Evolutionary conservation across 2,888 invertebrate genomes (phyloP).

Genomic region (Drosophila atroscutellata): DNA sequence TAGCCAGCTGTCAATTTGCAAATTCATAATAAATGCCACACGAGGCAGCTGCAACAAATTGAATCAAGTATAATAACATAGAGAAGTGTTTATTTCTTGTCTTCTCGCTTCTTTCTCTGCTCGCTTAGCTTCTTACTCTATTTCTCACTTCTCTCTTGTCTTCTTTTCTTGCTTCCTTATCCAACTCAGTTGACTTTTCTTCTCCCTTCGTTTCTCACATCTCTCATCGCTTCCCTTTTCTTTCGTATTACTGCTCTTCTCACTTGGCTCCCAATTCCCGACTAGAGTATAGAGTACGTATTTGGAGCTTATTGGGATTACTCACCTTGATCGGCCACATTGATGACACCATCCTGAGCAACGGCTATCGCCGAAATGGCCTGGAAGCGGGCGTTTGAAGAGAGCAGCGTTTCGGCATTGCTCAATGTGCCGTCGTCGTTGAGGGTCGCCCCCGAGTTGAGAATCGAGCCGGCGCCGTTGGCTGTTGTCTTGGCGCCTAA

Average conservation of each 20-base stretch:
- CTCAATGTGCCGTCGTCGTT: constrained; percentile 86
- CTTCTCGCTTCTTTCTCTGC: neutral
- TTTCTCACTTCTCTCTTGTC: neutral
- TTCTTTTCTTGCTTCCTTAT: neutral
- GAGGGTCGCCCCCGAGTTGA: constrained; percentile 72
- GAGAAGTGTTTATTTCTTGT: neutral
- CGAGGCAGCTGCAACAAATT: neutral
- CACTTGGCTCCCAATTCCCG: neutral
- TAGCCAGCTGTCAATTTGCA: constrained; percentile 1
- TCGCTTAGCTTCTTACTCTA: neutral
- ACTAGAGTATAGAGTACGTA: neutral
- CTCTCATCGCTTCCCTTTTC: neutral
- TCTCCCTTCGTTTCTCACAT: neutral
- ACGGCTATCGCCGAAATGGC: constrained; percentile 96
- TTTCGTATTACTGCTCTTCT: neutral
- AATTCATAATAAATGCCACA: neutral
- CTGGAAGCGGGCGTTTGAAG: constrained; percentile 95
- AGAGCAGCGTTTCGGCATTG: constrained; percentile 93
- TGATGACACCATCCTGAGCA: constrained; percentile 97
- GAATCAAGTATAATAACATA: neutral
- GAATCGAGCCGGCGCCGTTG: constrained; percentile 58
- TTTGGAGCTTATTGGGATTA: constrained; percentile 14
- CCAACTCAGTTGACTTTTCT: neutral
- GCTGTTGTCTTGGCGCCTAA: constrained; percentile 83
- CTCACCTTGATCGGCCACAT: constrained; percentile 97